These are phyloP conservation scores for Ditula angustiorana DNA, from an alignment of 2,888 invertebrate species.

Conservation along the genomic window DNA sequence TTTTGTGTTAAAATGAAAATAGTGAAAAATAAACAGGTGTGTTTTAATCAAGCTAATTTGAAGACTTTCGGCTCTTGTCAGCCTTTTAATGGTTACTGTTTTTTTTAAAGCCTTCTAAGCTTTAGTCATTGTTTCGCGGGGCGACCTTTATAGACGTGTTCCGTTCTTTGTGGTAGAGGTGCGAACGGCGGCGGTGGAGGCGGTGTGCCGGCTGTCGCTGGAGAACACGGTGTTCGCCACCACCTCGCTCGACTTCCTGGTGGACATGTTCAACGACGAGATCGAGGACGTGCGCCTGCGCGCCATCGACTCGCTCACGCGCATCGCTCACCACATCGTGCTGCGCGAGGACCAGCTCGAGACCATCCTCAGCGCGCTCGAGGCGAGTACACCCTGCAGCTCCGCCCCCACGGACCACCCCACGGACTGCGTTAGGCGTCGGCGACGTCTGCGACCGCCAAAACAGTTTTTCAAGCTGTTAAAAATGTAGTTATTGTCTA, in stretches of 20 bases:
- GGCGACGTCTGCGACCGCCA: no score
- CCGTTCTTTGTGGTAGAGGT: conserved; percentile 93
- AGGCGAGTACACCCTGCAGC: conserved; percentile 77
- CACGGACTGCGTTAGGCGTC: no score
- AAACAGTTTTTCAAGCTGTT: no score
- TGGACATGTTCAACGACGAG: conserved; percentile 99
- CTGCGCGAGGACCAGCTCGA: conserved; percentile 98
- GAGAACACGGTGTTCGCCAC: conserved; percentile 94
- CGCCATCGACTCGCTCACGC: conserved; percentile 96
- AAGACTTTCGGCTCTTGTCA: no score
- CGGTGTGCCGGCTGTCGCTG: conserved; percentile 94
- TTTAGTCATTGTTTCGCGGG: no score
- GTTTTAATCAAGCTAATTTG: no score
- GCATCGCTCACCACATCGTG: conserved; percentile 94
- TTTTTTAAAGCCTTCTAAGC: no score
- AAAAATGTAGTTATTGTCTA: no score
- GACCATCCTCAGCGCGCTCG: conserved; percentile 97
- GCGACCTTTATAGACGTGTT: no score
- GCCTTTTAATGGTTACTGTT: no score
- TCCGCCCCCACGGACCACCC: background rate
- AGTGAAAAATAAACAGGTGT: no score
- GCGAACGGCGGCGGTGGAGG: conserved; percentile 96
- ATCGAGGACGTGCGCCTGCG: conserved; percentile 98
- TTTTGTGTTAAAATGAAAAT: no score
- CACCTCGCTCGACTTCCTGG: conserved; percentile 96